These are phyloP conservation scores for Drosophila acutilabella DNA, from an alignment of 2,888 invertebrate genomes.

Conservation along the genomic window DNA sequence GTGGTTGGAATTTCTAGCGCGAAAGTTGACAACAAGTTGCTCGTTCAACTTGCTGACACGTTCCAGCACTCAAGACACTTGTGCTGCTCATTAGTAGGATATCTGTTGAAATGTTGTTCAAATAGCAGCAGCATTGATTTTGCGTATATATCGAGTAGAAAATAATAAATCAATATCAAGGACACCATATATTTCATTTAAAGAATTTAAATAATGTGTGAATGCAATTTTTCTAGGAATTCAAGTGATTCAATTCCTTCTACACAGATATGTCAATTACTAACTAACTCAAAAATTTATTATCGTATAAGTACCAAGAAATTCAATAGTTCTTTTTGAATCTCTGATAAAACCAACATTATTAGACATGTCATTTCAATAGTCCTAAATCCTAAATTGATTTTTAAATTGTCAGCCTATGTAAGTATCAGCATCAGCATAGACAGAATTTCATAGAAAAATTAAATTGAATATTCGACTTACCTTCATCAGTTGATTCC, in stretches of 20 bases:
- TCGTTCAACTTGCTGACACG: conserved; percentile 40
- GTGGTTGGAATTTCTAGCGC: conserved; percentile 9
- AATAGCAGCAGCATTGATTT: conserved; percentile 14
- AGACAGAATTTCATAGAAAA: too few species aligned
- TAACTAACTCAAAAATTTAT: too few species aligned
- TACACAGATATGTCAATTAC: too few species aligned
- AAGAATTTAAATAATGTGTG: neutral
- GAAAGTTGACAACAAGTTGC: conserved; percentile 66
- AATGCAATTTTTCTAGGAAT: neutral
- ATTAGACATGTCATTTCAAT: neutral
- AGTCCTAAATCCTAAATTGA: neutral
- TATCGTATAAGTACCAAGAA: too few species aligned
- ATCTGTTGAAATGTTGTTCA: neutral
- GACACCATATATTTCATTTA: conserved; percentile 6
- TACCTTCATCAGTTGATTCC: too few species aligned
- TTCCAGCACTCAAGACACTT: conserved; percentile 28
- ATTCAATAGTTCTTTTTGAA: too few species aligned
- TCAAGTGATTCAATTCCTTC: too few species aligned
- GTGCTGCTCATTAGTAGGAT: conserved; percentile 55
- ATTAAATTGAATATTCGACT: too few species aligned
- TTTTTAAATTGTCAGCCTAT: too few species aligned
- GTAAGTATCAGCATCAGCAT: too few species aligned
- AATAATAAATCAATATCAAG: too few species aligned
- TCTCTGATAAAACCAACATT: too few species aligned
- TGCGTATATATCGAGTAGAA: neutral